Evolutionary conservation across 1,140 invertebrate species (phyloP).

Genomic region (Dolichoris vasculosae): DNA sequence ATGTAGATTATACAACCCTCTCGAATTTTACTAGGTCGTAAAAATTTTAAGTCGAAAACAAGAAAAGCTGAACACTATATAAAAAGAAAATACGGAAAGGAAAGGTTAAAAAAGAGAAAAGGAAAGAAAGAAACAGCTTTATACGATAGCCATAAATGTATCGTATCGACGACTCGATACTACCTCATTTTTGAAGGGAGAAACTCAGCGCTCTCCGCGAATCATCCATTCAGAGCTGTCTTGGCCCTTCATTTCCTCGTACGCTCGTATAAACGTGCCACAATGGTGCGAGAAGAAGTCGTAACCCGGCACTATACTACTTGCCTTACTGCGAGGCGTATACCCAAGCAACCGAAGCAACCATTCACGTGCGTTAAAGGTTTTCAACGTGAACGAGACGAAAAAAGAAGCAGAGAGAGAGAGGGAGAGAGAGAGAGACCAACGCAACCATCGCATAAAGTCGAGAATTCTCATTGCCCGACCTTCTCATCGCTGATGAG

Average conservation of each 20-base stretch:
- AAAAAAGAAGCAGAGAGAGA: background rate
- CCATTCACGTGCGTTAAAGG: slow-evolving; percentile 23
- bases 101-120: background rate
- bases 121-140: slow-evolving; percentile 8
- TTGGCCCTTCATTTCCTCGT: slow-evolving; percentile 33
- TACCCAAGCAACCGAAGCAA: background rate
- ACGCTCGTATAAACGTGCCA: slow-evolving; percentile 27
- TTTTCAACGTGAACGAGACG: background rate
- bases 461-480: slow-evolving; percentile 18
- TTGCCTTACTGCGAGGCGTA: background rate
- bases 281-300: background rate
- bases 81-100: background rate
- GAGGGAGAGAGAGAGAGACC: background rate
- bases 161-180: background rate
- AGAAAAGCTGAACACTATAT: background rate
- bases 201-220: background rate
- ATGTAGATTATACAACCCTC: background rate
- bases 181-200: slow-evolving; percentile 15
- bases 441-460: slow-evolving; percentile 19
- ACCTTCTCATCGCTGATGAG: slow-evolving; percentile 26
- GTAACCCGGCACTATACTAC: slow-evolving; percentile 14
- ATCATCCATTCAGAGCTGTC: slow-evolving; percentile 29
- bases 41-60: background rate
- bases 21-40: background rate
- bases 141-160: slow-evolving; percentile 36